phyloP scores from a whole-genome alignment of 2,888 invertebrate species.

The Dorcus hopei region DNA sequence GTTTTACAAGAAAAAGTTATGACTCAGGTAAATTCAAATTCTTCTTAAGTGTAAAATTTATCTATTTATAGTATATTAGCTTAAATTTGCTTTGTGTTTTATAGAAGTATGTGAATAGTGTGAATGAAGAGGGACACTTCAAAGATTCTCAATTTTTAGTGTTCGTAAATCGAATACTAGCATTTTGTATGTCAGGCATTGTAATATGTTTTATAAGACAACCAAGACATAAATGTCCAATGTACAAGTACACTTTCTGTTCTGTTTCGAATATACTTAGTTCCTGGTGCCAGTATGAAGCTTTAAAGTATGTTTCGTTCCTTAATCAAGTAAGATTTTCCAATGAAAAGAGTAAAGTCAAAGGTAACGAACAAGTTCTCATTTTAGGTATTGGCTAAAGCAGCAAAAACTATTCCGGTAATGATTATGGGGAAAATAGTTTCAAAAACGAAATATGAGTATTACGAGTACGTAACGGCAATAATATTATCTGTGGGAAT shows the following conservation, averaged over 20 bases:
- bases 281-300: conserved; percentile 99
- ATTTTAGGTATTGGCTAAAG: conserved; percentile 81
- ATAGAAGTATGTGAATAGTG: conserved; percentile 58
- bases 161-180: conserved; percentile 89
- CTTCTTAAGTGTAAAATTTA: too few relatives aligned
- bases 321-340: conserved; percentile 77
- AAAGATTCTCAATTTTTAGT: conserved; percentile 96
- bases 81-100: background rate
- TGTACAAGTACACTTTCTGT: conserved; percentile 93
- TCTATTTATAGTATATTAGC: conserved; percentile 1
- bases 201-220: conserved; percentile 62
- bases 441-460: conserved; percentile 80
- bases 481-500: conserved; percentile 88
- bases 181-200: conserved; percentile 68
- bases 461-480: conserved; percentile 90
- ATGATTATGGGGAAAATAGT: conserved; percentile 98
- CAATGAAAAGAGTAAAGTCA: background rate
- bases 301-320: conserved; percentile 96
- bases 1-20: conserved; percentile 97
- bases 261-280: conserved; percentile 97
- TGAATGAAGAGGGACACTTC: conserved; percentile 68
- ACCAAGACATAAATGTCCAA: conserved; percentile 74
- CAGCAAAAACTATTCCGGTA: conserved; percentile 96
- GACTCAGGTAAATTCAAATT: conserved; percentile 64
- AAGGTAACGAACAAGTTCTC: conserved; percentile 2